Conservation (phyloP, 2,797 vertebrate genomes). For the Typhlichthys eigenmanni region DNA sequence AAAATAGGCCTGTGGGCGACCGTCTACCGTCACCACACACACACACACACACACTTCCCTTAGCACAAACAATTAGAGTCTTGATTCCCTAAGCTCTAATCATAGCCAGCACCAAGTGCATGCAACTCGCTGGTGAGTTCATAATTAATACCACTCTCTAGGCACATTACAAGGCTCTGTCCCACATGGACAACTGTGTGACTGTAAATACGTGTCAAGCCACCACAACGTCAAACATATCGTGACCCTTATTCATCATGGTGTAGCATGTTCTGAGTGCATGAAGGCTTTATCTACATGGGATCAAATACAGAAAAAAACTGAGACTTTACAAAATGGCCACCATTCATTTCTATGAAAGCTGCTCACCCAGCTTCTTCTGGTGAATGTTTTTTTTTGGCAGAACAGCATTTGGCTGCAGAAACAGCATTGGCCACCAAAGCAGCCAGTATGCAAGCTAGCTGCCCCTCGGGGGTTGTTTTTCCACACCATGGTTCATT, state of each 20-base stretch:
- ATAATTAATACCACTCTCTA: constrained; percentile 82
- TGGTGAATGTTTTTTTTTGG: no score
- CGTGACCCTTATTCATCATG: no score
- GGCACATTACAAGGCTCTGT: constrained; percentile 70
- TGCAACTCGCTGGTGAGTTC: constrained; percentile 74
- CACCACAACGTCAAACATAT: constrained; percentile 22
- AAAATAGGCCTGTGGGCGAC: constrained; percentile 59
- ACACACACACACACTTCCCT: constrained; percentile 32
- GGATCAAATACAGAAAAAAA: no score
- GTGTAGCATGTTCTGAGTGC: no score
- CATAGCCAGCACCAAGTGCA: constrained; percentile 75
- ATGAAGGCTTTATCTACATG: no score
- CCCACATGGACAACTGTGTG: constrained; percentile 64
- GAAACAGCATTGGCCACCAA: no score
- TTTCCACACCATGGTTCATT: no score
- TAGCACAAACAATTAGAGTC: constrained; percentile 77
- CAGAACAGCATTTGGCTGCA: not conserved
- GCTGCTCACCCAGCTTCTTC: no score
- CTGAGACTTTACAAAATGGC: no score
- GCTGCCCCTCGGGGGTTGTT: no score
- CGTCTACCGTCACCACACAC: constrained; percentile 47
- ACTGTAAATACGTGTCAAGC: constrained; percentile 67
- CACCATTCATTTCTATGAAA: no score
- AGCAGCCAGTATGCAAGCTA: no score
- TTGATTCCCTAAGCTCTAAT: constrained; percentile 81